A percentile compares a stretch with the other conserved stretches of the same genome.
phyloP scores from a whole-genome alignment of 1,140 invertebrate genomes.

The Sycophaga agraensis region DNA sequence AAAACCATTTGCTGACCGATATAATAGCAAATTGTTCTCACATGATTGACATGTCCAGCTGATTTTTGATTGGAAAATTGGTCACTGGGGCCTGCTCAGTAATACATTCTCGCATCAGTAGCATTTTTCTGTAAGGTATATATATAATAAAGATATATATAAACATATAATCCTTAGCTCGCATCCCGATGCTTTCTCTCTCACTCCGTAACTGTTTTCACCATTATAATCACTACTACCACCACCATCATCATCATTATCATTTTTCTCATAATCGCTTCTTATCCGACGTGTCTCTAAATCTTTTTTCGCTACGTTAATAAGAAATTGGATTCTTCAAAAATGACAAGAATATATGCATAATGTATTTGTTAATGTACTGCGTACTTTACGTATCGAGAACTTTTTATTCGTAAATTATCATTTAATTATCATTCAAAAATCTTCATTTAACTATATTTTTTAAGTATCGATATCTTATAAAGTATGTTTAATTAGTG shows the following conservation, averaged over 20 bases:
- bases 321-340: slow-evolving; percentile 40
- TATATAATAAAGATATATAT: not conserved
- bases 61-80: not conserved
- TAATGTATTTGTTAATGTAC: slow-evolving; percentile 31
- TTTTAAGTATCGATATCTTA: slow-evolving; percentile 28
- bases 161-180: not conserved
- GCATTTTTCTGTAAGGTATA: slow-evolving; percentile 22
- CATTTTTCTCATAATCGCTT: not conserved
- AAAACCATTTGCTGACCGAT: not conserved
- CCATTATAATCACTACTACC: not conserved
- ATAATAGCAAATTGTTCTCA: not conserved
- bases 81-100: not conserved
- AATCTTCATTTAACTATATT: slow-evolving; percentile 23
- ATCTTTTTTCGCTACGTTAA: not conserved
- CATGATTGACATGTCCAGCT: not conserved
- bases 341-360: slow-evolving; percentile 45
- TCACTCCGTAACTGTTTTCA: too few relatives aligned
- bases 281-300: not conserved
- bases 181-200: not conserved
- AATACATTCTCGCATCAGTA: slow-evolving; percentile 21
- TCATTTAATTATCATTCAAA: slow-evolving; percentile 17
- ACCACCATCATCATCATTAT: not conserved
- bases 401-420: slow-evolving; percentile 19
- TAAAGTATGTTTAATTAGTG: slow-evolving; percentile 11
- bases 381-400: slow-evolving; percentile 40